Conservation (phyloP, 1,140 invertebrate species). For the Bombus vancouverensis region DNA sequence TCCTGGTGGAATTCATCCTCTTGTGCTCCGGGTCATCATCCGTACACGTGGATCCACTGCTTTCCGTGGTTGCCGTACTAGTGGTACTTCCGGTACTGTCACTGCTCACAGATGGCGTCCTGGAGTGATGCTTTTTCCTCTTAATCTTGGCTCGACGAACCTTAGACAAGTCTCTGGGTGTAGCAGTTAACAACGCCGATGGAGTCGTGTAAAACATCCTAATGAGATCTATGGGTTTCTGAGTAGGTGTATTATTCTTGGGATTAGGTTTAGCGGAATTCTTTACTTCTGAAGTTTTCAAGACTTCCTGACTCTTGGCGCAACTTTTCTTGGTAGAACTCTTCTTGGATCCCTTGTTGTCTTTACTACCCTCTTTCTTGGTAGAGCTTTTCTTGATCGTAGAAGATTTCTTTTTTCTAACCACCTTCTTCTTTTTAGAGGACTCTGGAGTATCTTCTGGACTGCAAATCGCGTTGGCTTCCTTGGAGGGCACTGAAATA, state of each 20-base stretch:
- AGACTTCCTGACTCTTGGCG: conserved; percentile 38
- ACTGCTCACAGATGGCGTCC: conserved; percentile 76
- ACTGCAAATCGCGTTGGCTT: conserved; percentile 45
- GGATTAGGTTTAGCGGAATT: conserved; percentile 50
- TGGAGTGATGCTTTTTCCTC: conserved; percentile 74
- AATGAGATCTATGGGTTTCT: conserved; percentile 76
- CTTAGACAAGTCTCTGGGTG: conserved; percentile 78
- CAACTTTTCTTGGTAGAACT: conserved; percentile 34
- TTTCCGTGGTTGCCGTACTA: conserved; percentile 73
- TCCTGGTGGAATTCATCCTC: conserved; percentile 78
- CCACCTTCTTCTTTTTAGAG: conserved; percentile 71
- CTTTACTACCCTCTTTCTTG: conserved; percentile 61
- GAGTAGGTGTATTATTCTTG: conserved; percentile 64
- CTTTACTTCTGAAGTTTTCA: conserved; percentile 51
- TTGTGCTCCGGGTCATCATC: conserved; percentile 78
- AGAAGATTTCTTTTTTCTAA: conserved; percentile 71
- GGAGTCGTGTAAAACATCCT: conserved; percentile 81
- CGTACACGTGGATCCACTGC: conserved; percentile 73
- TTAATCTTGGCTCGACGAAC: conserved; percentile 78
- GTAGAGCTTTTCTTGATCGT: conserved; percentile 54
- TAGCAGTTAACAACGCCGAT: conserved; percentile 77
- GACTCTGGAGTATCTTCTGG: conserved; percentile 53
- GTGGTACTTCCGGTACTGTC: conserved; percentile 80
- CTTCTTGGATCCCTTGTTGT: conserved; percentile 60
- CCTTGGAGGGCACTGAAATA: conserved; percentile 54